Conservation (phyloP, 2,797 vertebrate species). For the Esox lucius region DNA sequence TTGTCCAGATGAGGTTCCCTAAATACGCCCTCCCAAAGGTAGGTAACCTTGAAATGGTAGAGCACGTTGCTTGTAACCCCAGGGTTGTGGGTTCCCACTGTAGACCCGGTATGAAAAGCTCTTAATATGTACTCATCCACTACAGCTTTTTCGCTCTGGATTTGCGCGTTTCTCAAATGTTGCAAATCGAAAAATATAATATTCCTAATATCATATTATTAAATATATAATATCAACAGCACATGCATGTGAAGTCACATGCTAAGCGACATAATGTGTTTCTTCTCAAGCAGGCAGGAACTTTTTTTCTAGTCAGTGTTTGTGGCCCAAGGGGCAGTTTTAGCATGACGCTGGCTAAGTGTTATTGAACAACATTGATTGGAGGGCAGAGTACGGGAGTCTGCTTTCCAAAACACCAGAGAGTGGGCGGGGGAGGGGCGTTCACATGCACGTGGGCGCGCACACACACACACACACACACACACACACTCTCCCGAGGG, state of each 20-base stretch:
- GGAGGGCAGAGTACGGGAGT: constrained; percentile 36
- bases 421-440: constrained; percentile 11
- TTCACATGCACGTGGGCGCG: neutral
- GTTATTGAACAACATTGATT: constrained; percentile 63
- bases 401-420: constrained; percentile 50
- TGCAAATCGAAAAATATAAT: constrained; percentile 45
- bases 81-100: too few relatives aligned
- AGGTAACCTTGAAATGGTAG: constrained; percentile 33
- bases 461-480: constrained; percentile 14
- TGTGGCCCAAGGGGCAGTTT: constrained; percentile 52
- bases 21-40: constrained; percentile 95
- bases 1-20: constrained; percentile 91
- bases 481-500: constrained; percentile 3
- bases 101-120: too few relatives aligned
- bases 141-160: too few relatives aligned
- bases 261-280: constrained; percentile 33
- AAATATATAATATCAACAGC: neutral
- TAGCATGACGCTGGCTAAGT: constrained; percentile 51
- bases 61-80: too few relatives aligned
- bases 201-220: constrained; percentile 47
- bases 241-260: neutral
- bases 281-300: constrained; percentile 26
- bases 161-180: too few relatives aligned
- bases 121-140: too few relatives aligned
- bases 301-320: constrained; percentile 36